Evolutionary conservation across 2,888 invertebrate species (phyloP).

Genomic region (Campopleginae sp.): DNA sequence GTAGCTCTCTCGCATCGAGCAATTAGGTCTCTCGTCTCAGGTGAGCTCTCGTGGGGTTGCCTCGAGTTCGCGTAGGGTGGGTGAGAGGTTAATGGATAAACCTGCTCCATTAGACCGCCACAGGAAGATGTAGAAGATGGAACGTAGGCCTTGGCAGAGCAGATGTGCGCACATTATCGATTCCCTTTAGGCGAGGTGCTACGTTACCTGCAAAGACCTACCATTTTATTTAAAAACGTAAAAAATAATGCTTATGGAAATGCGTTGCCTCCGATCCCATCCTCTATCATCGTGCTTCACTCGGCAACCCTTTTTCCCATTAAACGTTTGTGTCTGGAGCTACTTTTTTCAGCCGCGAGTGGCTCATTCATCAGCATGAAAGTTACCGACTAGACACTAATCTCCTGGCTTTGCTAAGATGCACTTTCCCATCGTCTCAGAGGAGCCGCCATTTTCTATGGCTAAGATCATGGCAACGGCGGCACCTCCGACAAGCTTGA

Average conservation of each 20-base stretch:
- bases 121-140: constrained; percentile 29
- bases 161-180: constrained; percentile 40
- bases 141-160: constrained; percentile 28
- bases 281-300: constrained; percentile 24
- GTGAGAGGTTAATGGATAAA: constrained; percentile 64
- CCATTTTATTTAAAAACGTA: constrained; percentile 38
- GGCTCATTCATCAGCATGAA: constrained; percentile 60
- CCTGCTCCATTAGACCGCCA: constrained; percentile 28
- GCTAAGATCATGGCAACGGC: constrained; percentile 51
- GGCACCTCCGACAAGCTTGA: constrained; percentile 56
- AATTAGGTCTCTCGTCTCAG: constrained; percentile 58
- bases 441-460: constrained; percentile 50
- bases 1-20: constrained; percentile 36
- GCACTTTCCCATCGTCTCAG: constrained; percentile 52
- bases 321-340: constrained; percentile 30
- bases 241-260: background rate
- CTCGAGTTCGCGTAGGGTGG: constrained; percentile 27
- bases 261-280: background rate
- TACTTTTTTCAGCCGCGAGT: constrained; percentile 39
- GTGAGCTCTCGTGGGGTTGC: constrained; percentile 57
- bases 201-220: constrained; percentile 12
- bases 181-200: constrained; percentile 13
- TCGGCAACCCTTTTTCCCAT: constrained; percentile 32
- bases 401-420: constrained; percentile 26
- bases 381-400: constrained; percentile 34